Evolutionary conservation across 2,797 vertebrate genomes (phyloP), one percentile per base, ranked within the genome.

Genomic region (Platyrinchus mystaceus): DNA sequence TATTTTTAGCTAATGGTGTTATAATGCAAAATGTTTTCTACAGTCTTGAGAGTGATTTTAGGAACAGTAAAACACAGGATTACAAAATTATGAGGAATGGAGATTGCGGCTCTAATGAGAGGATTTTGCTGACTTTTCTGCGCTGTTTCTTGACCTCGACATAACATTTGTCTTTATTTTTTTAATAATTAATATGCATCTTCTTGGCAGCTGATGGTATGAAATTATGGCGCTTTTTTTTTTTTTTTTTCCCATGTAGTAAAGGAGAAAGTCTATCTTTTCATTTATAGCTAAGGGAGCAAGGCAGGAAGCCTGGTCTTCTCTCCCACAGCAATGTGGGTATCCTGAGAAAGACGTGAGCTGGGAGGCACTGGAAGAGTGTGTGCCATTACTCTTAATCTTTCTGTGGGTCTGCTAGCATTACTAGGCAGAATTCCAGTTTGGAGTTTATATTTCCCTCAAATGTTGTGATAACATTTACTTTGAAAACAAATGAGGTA

Each of bases 91-190:
- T 32, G 39, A 76, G 26, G 14, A 87, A 85, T 56, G 62, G 20
- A 17, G 39, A 19, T 67, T 60, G 41, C 24, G 41, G 12, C 53
- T 80, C 24, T 87, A 83, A 69, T 69, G 37, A 75, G 73, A 76
- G 14, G 24, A 21, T 78, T 87, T 83, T 87, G n/a, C 58, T 95
- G 85, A 73, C 63, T 69, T 78, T 91, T 90, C 68, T 92, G 71
- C 5, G 2, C 56, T 39, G 15, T 58, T 89, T 56, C 34, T 70
- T 90, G 74, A 93, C 83, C 56, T 84, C 0, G 0, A 10, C 1
- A 0, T 60, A 68, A 36, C 6, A 18, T 56, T 84, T 23, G 10
- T 67, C 19, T 41, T 34, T 87, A 49, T 81, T 70, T 84, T 37
- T 5, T 52, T 30, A 19, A 46, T 62, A 12, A 13, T 90, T 87